Evolutionary conservation across 1,140 invertebrate species (phyloP).

Genomic region (Mycetomoellerius zeteki): DNA sequence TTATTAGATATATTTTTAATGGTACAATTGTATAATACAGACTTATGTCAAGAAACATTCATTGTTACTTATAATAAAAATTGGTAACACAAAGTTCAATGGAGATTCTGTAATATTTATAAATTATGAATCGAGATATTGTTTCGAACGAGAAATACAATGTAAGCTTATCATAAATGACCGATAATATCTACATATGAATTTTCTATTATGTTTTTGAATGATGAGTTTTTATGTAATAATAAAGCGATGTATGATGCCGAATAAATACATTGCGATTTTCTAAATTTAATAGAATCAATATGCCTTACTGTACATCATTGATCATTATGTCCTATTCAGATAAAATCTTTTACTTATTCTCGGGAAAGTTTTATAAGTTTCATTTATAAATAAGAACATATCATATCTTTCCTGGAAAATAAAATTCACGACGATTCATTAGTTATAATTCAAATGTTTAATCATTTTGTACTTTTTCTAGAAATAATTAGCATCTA

Average conservation of each 20-base stretch:
- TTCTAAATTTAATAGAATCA: constrained; percentile 35
- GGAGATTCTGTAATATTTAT: constrained; percentile 7
- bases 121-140: constrained; percentile 6
- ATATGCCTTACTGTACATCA: background rate
- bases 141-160: constrained; percentile 7
- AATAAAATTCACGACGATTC: background rate
- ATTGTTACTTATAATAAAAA: constrained; percentile 26
- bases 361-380: background rate
- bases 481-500: too few relatives aligned
- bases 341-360: background rate
- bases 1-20: constrained; percentile 35
- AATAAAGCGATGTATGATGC: background rate
- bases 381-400: background rate
- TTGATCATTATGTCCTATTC: background rate
- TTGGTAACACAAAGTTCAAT: background rate
- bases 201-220: constrained; percentile 16
- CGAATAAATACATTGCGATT: background rate
- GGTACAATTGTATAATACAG: constrained; percentile 10
- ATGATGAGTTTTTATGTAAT: background rate
- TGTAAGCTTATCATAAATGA: background rate
- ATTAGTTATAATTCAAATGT: constrained; percentile 9
- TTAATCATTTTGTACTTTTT: background rate
- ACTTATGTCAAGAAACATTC: constrained; percentile 32
- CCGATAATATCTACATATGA: background rate
- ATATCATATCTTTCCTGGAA: background rate